These are phyloP conservation scores for Peromyscus eremicus DNA, from an alignment of 2,797 vertebrate genomes.

Conservation along the genomic window DNA sequence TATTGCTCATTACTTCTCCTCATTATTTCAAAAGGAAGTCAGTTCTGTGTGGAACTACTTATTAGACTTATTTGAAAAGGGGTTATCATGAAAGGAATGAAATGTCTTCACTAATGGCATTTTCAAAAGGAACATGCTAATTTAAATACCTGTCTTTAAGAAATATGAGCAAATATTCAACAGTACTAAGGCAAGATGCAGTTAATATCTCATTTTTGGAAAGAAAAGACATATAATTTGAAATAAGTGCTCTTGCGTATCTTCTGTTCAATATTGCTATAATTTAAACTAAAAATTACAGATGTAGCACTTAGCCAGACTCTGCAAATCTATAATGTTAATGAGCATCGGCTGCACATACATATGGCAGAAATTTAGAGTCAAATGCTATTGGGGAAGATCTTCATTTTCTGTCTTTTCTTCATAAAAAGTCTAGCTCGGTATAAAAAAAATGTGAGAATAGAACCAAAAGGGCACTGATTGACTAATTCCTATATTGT, in stretches of 20 bases:
- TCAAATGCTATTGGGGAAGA: not conserved
- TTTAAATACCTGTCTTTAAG: constrained; percentile 31
- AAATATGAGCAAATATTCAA: constrained; percentile 59
- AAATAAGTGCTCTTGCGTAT: constrained; percentile 15
- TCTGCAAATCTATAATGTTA: constrained; percentile 11
- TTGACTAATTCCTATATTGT: not conserved
- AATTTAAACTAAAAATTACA: constrained; percentile 53
- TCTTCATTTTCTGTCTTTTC: not conserved
- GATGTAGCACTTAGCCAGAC: constrained; percentile 16
- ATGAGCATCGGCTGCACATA: not conserved
- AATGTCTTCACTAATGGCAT: constrained; percentile 34
- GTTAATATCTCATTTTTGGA: constrained; percentile 48
- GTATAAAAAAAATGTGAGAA: accelerated
- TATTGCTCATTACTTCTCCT: constrained; percentile 38
- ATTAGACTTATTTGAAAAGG: constrained; percentile 56
- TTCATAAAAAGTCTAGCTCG: not conserved
- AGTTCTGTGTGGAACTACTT: constrained; percentile 26
- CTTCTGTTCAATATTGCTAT: constrained; percentile 42
- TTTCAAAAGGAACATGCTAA: constrained; percentile 69
- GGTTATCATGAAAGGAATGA: not conserved
- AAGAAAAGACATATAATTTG: constrained; percentile 49
- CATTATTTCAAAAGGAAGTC: constrained; percentile 47
- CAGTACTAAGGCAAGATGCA: not conserved
- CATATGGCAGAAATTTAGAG: not conserved
- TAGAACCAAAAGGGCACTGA: accelerated